Evolutionary conservation across 2,797 vertebrate species (phyloP), one percentile per base, ranked within the genome.

Genomic region (Anableps anableps): DNA sequence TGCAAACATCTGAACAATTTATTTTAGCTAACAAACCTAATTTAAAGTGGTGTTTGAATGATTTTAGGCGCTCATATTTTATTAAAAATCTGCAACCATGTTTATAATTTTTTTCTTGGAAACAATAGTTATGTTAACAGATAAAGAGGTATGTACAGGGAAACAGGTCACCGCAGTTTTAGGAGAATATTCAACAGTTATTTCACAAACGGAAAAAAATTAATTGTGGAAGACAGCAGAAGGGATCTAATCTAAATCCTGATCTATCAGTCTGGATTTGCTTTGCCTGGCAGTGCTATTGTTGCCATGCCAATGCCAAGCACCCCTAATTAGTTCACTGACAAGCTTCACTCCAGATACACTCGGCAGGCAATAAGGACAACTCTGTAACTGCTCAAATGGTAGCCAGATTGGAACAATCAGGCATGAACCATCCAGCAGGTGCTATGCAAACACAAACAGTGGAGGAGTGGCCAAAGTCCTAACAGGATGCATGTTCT

Each of bases 221-320:
- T 1, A 34, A 51, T n/a, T n/a, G 48, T 29, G 1, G 34, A 84
- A 78, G 64, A 80, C 76, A 87, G 76, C 81, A 83, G 80, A 86
- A 72, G 6, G 68, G 19, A 23, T 66, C 81, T 53, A 68, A 72
- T 85, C 78, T 77, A 72, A 85, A 81, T 84, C 80, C 48, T 86
- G 71, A 88, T 79, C 80, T 48, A 73, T 83, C 58, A 58, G 31
- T 79, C 62, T 78, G 66, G 2, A 1, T 29, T 74, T 13, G 13
- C 80, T 83, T 80, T 79, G 79, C 77, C 72, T 75, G 21, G n/a
- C 0, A 5, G 43, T 72, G 80, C 81, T 76, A 77, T 80, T 84
- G 89, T 89, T 92, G 85, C 84, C 84, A 92, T 92, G 88, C 81
- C 85, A 89, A 86, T 85, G 74, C 66, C 83, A 78, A 87, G 76